Base-by-base conservation (phyloP, 2,888 invertebrate species). In the Hemithea aestivaria region DNA sequence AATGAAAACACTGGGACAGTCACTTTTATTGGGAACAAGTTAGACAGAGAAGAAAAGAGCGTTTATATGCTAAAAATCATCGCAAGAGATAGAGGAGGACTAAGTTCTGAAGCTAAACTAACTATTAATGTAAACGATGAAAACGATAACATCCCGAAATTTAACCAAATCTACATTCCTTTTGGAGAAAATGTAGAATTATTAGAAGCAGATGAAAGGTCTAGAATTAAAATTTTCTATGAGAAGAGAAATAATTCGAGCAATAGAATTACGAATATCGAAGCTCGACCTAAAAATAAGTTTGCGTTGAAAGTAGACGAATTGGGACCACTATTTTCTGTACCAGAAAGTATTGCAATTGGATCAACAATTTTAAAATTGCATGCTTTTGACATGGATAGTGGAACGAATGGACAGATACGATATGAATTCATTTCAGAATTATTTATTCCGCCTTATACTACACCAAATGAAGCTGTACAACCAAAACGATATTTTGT, bases 91-190 rank as follows among this genome's bases (percentile, higher is more conserved):
- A 90, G 88, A 65, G 94, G 94, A 5, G 94, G 94, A 26, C 71
- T 96, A 7, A 91, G 90, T 29, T 92, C 93, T 1, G 92, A 93
- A 68, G 92, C 93, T 0, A 90, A 91, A 57, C 67, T 96, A 6
- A 91, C 89, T 1, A 90, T 96, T 27, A 87, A 81, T 0, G 78
- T 96, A 11, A 88, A 91, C 2, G 96, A 96, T 66, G 92, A 92
- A 61, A 96, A 96, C 62, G 96, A 96, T 64, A 95, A 95, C 67
- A 65, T 90, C 7, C 95, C 95, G 0, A 83, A 84, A 32, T 94
- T 93, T 55, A 89, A 89, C 36, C 91, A 93, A 61, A 90, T 95
- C 53, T 87, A 91, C 0, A 90, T 95, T 22, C 90, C 92, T 2
- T 87, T 91, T 32, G 91, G 92, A 36, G 90, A 92, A 51, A 91